Conservation (phyloP, 92 coral and sea anemone species). For the Heteractis magnifica region DNA sequence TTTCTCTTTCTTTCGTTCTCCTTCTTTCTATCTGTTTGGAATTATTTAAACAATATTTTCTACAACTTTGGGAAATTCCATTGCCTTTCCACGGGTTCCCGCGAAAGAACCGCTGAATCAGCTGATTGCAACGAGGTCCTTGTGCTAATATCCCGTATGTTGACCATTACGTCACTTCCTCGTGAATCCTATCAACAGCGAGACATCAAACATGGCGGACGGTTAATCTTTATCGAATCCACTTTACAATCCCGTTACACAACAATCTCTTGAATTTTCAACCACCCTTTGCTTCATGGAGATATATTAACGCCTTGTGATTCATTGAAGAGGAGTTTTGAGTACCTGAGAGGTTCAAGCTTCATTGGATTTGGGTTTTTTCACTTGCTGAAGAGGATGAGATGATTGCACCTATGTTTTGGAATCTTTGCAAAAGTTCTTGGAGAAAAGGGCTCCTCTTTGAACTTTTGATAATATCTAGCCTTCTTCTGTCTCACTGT, state of each 20-base stretch:
- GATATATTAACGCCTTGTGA: neutral
- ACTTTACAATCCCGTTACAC: slow-evolving; percentile 1
- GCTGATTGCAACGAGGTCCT: slow-evolving; percentile 22
- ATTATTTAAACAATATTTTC: too few species aligned
- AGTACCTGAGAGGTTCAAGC: neutral
- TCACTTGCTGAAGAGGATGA: slow-evolving; percentile 11
- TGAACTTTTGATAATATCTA: slow-evolving; percentile 16
- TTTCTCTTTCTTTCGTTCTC: neutral
- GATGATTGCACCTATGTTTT: slow-evolving; percentile 41
- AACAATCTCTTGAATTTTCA: neutral
- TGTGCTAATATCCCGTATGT: slow-evolving; percentile 35
- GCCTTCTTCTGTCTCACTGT: slow-evolving; percentile 24
- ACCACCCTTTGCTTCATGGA: neutral
- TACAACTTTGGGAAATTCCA: too few species aligned
- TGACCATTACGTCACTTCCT: slow-evolving; percentile 67
- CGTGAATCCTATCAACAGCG: slow-evolving; percentile 62
- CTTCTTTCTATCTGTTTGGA: neutral
- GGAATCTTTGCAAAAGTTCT: slow-evolving; percentile 55
- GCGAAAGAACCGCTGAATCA: slow-evolving; percentile 13
- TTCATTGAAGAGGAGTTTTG: slow-evolving; percentile 1
- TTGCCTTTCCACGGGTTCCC: neutral
- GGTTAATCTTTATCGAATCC: slow-evolving; percentile 14
- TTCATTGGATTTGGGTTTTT: slow-evolving; percentile 12
- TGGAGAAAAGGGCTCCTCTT: slow-evolving; percentile 36
- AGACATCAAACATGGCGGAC: slow-evolving; percentile 81